These are phyloP conservation scores for Strix aluco DNA, from an alignment of 2,113 vertebrate species.

Conservation along the genomic window DNA sequence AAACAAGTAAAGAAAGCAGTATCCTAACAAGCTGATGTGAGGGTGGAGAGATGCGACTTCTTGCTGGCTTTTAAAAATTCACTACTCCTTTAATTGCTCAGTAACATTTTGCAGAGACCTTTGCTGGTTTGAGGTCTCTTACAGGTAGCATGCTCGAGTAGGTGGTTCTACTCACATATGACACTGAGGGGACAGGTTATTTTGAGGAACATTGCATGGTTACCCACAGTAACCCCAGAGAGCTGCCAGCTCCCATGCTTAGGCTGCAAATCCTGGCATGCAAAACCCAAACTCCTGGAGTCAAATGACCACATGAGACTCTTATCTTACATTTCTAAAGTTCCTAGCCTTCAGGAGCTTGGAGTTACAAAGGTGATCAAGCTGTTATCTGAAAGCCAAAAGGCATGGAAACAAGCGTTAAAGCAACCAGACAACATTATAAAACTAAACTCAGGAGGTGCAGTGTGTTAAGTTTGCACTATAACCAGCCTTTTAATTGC, in stretches of 20 bases:
- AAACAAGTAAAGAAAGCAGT: neutral
- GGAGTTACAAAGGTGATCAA: neutral
- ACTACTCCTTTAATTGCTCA: neutral
- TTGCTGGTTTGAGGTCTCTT: neutral
- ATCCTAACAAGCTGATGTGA: neutral
- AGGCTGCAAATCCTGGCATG: neutral
- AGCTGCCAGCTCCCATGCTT: neutral
- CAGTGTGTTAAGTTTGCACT: neutral
- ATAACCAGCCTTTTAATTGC: neutral
- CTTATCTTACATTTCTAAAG: neutral
- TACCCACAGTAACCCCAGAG: neutral
- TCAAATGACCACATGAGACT: neutral
- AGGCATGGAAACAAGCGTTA: neutral
- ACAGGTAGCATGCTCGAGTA: neutral
- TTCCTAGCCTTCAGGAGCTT: neutral
- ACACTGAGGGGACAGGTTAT: neutral
- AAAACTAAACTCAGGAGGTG: neutral
- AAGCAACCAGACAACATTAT: neutral
- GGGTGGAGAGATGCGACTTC: neutral
- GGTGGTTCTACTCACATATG: neutral
- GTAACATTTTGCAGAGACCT: neutral
- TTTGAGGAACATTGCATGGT: neutral
- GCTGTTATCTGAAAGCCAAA: neutral
- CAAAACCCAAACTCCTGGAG: neutral
- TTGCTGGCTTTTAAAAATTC: neutral